Base-by-base conservation (phyloP, 2,797 vertebrate species). In the Sebastes ruberrimus region DNA sequence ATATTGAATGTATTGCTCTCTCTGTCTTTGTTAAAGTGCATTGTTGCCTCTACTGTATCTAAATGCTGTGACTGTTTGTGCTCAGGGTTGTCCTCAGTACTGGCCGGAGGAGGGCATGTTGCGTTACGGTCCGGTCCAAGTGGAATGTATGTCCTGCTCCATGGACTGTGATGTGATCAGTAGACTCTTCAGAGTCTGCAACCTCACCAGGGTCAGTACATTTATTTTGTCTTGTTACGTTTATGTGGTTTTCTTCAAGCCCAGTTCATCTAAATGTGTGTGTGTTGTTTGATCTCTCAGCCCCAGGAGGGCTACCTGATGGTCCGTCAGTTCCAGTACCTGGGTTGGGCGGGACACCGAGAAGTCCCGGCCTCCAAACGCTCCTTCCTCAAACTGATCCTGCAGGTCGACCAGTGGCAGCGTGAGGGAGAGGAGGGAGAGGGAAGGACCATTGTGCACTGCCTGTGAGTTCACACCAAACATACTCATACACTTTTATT, bases 391-490 rank as follows among this genome's bases (percentile, higher is more conserved):
- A 99, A 99, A 86, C 95, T 99, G 89, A 98, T 99, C 92, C 96
- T 99, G 18, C 98, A 99, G 89, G 98, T 99, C 42, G 98, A 99
- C 93, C 99, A 99, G 90, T 99, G 98, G 98, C 98, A 99, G 93
- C 98, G 97, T 76, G 98, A 99, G 89, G 99, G 98, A 38, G 98
- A 99, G 92, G 98, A 99, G 90, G 98, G 98, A 3, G 98, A 99
- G 81, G 98, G 98, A 2, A 94, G 98, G 70, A 99, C 97, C 0
- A 97, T 99, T 23, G 98, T 99, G 78, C 98, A 99, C 89, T 99
- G 98, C 87, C 94, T 99, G 98, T 99, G 89, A 98, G 98, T 97
- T 52, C 10, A 62, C 60, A 46, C 13, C 32, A 23, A 23, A 18
- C 28, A 27, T 16, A 46, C 13, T 9, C 0, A 3, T 11, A 9